Evolutionary conservation across 2,113 vertebrate species (phyloP).

Genomic region (Embiotoca jacksoni): DNA sequence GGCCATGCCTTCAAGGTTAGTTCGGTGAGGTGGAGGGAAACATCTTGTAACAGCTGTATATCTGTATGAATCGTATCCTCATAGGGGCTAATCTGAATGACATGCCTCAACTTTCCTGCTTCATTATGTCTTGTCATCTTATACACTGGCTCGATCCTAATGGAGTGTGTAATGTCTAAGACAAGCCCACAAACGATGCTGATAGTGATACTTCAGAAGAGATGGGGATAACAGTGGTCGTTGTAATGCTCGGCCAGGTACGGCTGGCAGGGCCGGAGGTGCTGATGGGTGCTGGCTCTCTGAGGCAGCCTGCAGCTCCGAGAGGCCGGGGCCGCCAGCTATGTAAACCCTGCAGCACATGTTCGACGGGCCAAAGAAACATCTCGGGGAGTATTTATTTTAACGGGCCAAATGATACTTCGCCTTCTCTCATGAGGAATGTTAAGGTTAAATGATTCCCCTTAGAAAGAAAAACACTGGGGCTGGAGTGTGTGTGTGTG

Average conservation of each 20-base stretch:
- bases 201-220: conserved; percentile 30
- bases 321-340: conserved; percentile 47
- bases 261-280: conserved; percentile 46
- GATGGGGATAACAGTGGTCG: conserved; percentile 1
- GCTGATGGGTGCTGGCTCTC: conserved; percentile 59
- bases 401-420: conserved; percentile 79
- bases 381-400: conserved; percentile 83
- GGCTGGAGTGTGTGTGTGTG: not conserved
- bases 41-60: not conserved
- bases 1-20: no score
- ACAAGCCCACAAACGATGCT: not conserved
- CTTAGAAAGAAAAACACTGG: conserved; percentile 68
- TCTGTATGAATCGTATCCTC: not conserved
- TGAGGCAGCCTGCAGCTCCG: not conserved
- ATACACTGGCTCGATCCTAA: not conserved
- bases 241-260: not conserved
- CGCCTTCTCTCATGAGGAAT: conserved; percentile 74
- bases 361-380: conserved; percentile 64
- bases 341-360: conserved; percentile 73
- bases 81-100: not conserved
- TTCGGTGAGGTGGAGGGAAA: not conserved
- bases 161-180: not conserved
- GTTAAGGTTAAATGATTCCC: conserved; percentile 78
- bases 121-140: conserved; percentile 2
- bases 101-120: not conserved